Evolutionary conservation across 2,888 invertebrate genomes (phyloP), one percentile per base, ranked within the genome.

Genomic region (Agrochola macilenta): DNA sequence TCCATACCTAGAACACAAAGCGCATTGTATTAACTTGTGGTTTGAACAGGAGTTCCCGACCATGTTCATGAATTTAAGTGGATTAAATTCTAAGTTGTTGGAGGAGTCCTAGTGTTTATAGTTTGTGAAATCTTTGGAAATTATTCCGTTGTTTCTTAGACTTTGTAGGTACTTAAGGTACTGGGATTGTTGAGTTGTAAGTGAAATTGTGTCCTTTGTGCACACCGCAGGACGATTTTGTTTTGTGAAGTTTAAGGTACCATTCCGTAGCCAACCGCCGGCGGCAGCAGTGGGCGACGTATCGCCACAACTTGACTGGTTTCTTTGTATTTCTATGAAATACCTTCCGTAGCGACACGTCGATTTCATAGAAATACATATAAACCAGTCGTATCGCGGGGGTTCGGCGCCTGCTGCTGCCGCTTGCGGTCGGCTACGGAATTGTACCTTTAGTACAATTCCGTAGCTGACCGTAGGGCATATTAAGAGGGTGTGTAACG

Each of bases 21-120:
- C 94, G 93, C 90, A 92, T 93, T 94, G 91, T 92, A 91, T 92
- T 92, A 93, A 93, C 91, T 93, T 93, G 95, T 85, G 92, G 92
- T 93, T 91, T 90, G 89, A 90, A 81, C 89, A 89, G 84, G 89
- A 91, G 90, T 92, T 90, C 83, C 84, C 90, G 88, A 87, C 84
- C 92, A 92, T 94, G 94, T 92, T 92, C 90, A 84, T 90, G 93
- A 95, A 93, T 94, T 90, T 92, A 93, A 94, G 92, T 93, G 93
- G 93, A 95, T 95, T 95, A 94, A 91, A 92, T 93, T 90, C 90
- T 89, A 91, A 91, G 89, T 90, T 88, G 11, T n/a, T 39, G 76
- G 89, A 90, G 88, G 90, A 85, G 80, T 86, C 85, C 82, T 78
- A 84, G 82, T 85, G 81, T 87, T 87, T 85, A 70, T 82, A 89